phyloP scores from a whole-genome alignment of 2,113 vertebrate species.

The Paracanthobrama guichenoti region DNA sequence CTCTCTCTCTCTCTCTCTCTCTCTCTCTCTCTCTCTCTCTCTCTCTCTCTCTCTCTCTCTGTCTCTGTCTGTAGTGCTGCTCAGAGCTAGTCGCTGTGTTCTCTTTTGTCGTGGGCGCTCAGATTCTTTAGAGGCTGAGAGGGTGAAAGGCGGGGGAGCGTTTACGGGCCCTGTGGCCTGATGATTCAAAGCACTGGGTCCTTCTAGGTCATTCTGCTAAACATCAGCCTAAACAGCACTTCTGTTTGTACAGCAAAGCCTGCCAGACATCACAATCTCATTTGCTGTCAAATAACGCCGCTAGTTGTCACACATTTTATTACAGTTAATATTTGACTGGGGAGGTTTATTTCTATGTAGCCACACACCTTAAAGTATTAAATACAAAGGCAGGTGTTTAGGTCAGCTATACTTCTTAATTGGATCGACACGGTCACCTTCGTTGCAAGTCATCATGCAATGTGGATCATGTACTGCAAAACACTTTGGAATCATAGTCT shows the following conservation, averaged over 20 bases:
- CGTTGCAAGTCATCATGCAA: conserved; percentile 35
- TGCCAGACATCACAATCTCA: conserved; percentile 3
- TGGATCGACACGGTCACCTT: conserved; percentile 39
- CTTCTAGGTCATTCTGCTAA: background rate
- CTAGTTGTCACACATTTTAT: background rate
- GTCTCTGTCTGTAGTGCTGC: background rate
- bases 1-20: background rate
- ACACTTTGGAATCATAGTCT: background rate
- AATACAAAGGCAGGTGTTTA: background rate
- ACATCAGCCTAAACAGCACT: conserved; percentile 8
- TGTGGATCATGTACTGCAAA: conserved; percentile 13
- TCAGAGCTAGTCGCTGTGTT: background rate
- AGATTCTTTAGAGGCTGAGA: conserved; percentile 58
- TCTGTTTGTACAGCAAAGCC: background rate
- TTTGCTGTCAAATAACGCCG: background rate
- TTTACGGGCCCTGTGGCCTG: conserved; percentile 26
- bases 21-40: background rate
- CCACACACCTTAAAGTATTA: background rate
- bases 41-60: background rate
- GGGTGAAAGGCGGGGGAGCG: conserved; percentile 39
- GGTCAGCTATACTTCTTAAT: conserved; percentile 41
- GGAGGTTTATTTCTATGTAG: background rate
- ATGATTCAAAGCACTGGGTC: conserved; percentile 18
- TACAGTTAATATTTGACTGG: background rate
- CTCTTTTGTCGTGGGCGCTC: conserved; percentile 58